Conservation (phyloP, 2,888 invertebrate species). For the Bombylius discolor region DNA sequence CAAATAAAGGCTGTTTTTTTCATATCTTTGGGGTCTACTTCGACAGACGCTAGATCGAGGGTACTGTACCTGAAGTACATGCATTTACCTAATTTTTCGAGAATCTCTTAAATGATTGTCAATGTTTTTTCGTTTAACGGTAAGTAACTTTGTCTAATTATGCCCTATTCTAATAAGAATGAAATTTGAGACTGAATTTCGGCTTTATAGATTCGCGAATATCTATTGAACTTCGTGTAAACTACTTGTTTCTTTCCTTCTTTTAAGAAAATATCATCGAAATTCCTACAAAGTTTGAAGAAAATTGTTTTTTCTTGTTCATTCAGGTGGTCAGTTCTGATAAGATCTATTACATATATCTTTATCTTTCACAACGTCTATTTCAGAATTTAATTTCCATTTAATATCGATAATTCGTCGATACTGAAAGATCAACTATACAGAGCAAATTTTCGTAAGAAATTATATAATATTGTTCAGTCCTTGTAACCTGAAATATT, state of each 20-base stretch:
- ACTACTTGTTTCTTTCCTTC: constrained; percentile 5
- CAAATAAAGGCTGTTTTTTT: constrained; percentile 13
- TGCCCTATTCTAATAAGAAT: constrained; percentile 10
- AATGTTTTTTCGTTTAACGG: constrained; percentile 26
- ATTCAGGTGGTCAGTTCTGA: constrained; percentile 11
- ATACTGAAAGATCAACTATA: too few relatives aligned
- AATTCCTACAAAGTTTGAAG: constrained; percentile 9
- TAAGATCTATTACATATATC: neutral
- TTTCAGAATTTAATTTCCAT: too few relatives aligned
- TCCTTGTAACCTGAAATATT: too few relatives aligned
- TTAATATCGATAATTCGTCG: too few relatives aligned
- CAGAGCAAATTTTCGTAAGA: too few relatives aligned
- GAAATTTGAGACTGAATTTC: constrained; percentile 19
- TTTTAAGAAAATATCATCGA: constrained; percentile 5
- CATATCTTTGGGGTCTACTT: constrained; percentile 9
- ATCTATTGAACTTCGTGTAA: constrained; percentile 16
- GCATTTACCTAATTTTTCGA: constrained; percentile 25
- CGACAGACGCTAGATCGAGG: constrained; percentile 19
- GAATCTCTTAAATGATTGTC: constrained; percentile 25
- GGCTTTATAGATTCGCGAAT: constrained; percentile 18
- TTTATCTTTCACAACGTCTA: neutral
- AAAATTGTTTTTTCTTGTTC: constrained; percentile 11
- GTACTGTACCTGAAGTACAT: constrained; percentile 27
- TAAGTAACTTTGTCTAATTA: constrained; percentile 7
- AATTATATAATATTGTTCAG: too few relatives aligned